Evolutionary conservation across 2,797 vertebrate genomes (phyloP).

Genomic region (Aldrovandia affinis): DNA sequence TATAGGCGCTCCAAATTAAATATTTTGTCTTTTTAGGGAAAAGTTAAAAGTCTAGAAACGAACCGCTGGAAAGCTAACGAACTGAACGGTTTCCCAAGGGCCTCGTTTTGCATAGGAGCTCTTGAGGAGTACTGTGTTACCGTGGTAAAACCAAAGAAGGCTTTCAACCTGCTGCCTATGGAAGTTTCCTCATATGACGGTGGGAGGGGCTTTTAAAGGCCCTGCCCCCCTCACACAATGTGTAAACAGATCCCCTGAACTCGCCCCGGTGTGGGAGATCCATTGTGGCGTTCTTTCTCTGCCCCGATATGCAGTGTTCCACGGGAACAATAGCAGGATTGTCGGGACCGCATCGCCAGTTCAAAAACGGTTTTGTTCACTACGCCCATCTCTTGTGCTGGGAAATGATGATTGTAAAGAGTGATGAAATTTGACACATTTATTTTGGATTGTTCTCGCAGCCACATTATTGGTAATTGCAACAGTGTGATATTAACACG

Average conservation of each 20-base stretch:
- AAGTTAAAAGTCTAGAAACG: too few relatives aligned
- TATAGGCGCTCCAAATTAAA: neutral
- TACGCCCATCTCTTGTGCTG: neutral
- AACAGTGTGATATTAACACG: neutral
- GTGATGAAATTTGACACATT: conserved; percentile 16
- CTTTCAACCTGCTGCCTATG: conserved; percentile 12
- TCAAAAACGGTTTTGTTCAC: neutral
- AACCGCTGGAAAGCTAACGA: too few relatives aligned
- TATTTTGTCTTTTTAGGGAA: too few relatives aligned
- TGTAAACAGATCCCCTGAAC: conserved; percentile 53
- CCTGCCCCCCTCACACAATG: conserved; percentile 53
- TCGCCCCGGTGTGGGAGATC: neutral
- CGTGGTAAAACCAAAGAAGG: conserved; percentile 21
- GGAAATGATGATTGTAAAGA: neutral
- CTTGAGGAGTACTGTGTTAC: neutral
- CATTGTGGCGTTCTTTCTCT: neutral
- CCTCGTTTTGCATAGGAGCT: neutral
- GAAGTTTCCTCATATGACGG: conserved; percentile 16
- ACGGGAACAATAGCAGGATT: neutral
- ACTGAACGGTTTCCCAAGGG: too few relatives aligned
- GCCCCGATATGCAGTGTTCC: neutral
- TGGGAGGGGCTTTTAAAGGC: neutral
- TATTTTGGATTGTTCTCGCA: conserved; percentile 8
- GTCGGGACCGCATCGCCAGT: neutral
- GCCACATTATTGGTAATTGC: neutral